These are phyloP conservation scores for Camptogramma bilineatum DNA, from an alignment of 2,888 invertebrate genomes.

Conservation along the genomic window DNA sequence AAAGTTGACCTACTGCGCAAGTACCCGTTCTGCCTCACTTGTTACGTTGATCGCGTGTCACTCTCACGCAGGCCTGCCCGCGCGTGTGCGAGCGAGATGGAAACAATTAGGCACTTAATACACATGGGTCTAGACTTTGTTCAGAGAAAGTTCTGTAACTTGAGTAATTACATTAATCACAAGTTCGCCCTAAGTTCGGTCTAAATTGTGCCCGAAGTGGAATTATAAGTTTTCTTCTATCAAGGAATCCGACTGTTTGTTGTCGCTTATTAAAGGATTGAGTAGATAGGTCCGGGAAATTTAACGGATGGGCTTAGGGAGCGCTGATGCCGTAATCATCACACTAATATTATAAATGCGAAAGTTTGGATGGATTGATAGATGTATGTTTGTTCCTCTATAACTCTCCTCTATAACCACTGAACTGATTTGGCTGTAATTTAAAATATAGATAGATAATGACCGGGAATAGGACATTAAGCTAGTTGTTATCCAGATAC, in stretches of 20 bases:
- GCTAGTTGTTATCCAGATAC: no score
- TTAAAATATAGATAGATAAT: no score
- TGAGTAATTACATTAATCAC: conserved; percentile 44
- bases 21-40: conserved; percentile 58
- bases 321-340: no score
- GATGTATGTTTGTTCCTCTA: no score
- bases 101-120: conserved; percentile 40
- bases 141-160: conserved; percentile 65
- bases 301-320: no score
- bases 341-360: no score
- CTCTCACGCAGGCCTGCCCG: conserved; percentile 55
- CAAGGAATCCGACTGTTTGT: conserved; percentile 3
- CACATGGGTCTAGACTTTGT: conserved; percentile 56
- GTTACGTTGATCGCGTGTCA: conserved; percentile 54
- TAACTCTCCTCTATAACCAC: no score
- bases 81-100: conserved; percentile 54
- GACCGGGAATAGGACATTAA: no score
- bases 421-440: no score
- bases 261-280: neutral
- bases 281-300: neutral
- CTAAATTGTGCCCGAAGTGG: conserved; percentile 16
- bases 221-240: conserved; percentile 23
- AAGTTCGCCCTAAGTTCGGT: conserved; percentile 27
- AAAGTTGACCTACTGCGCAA: conserved; percentile 43
- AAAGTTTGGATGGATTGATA: no score